Conservation (phyloP, 92 coral and sea anemone genomes). For the Parazoanthus atlanticus region DNA sequence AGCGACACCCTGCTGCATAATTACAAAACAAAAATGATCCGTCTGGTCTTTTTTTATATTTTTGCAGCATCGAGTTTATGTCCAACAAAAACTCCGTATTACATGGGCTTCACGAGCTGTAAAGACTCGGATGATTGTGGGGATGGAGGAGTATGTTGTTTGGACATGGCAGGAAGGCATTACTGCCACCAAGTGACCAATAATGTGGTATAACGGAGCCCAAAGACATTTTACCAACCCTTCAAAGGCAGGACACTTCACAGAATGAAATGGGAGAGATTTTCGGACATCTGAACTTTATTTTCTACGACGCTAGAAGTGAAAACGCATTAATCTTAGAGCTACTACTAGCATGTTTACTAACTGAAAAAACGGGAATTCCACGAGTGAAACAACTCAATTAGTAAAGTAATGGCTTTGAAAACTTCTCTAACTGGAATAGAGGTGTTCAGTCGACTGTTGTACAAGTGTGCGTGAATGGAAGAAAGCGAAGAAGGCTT, state of each 20-base stretch:
- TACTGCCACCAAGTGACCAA: conserved; percentile 76
- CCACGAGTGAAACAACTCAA: not conserved
- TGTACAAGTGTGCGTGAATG: not conserved
- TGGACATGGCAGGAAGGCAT: conserved; percentile 95
- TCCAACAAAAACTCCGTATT: conserved; percentile 79
- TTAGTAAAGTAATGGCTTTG: not conserved
- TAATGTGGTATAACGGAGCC: not conserved
- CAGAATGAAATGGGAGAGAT: not conserved
- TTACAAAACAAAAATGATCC: not conserved
- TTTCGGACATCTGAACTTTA: not conserved
- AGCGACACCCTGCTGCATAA: not conserved
- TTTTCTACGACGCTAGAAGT: not conserved
- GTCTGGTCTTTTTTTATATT: not conserved
- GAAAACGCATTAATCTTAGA: not conserved
- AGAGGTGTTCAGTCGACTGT: not conserved
- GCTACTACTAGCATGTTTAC: not conserved
- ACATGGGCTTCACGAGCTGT: conserved; percentile 79
- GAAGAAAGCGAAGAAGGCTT: too few species aligned
- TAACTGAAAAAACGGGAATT: not conserved
- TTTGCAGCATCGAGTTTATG: conserved; percentile 75
- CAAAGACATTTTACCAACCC: not conserved
- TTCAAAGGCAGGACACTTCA: not conserved
- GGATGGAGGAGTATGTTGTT: conserved; percentile 80
- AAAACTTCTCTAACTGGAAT: not conserved
- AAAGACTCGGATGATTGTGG: conserved; percentile 90